These are phyloP conservation scores for Oscheius sp. DNA, from an alignment of 1,140 invertebrate species.

Conservation along the genomic window DNA sequence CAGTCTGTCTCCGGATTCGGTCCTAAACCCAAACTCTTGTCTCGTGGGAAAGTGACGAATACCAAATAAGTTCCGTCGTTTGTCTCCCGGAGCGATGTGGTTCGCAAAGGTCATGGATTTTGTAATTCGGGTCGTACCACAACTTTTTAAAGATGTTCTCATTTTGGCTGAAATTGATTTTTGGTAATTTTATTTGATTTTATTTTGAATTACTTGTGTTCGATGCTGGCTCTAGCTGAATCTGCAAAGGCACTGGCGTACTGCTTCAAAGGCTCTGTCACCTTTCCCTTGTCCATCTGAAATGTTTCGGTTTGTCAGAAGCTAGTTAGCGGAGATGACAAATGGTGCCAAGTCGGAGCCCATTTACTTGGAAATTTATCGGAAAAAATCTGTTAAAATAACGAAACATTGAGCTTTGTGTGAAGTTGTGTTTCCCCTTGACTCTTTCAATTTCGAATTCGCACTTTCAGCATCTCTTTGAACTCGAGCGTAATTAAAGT, in stretches of 20 bases:
- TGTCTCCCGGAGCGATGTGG: conserved; percentile 23
- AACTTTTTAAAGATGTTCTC: conserved; percentile 22
- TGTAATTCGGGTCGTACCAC: conserved; percentile 30
- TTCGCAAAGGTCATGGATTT: conserved; percentile 33
- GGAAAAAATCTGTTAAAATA: background rate
- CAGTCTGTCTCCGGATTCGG: conserved; percentile 55
- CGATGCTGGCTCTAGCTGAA: background rate
- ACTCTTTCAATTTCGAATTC: background rate
- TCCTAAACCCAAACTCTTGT: conserved; percentile 42
- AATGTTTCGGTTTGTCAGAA: background rate
- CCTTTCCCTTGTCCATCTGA: background rate
- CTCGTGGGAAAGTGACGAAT: background rate
- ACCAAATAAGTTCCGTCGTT: conserved; percentile 27
- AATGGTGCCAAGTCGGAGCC: background rate
- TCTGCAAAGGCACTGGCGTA: background rate
- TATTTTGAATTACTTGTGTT: conserved; percentile 1
- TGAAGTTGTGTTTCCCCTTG: background rate
- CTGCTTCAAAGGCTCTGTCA: background rate
- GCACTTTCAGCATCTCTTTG: too few species aligned
- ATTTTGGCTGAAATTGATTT: conserved; percentile 20
- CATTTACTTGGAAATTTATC: background rate
- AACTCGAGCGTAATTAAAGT: too few species aligned
- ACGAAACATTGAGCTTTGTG: background rate
- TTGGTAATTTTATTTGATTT: too few species aligned
- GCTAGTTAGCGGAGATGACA: background rate